Evolutionary conservation across 2,888 invertebrate species (phyloP).

Genomic region (Sericinus montela): DNA sequence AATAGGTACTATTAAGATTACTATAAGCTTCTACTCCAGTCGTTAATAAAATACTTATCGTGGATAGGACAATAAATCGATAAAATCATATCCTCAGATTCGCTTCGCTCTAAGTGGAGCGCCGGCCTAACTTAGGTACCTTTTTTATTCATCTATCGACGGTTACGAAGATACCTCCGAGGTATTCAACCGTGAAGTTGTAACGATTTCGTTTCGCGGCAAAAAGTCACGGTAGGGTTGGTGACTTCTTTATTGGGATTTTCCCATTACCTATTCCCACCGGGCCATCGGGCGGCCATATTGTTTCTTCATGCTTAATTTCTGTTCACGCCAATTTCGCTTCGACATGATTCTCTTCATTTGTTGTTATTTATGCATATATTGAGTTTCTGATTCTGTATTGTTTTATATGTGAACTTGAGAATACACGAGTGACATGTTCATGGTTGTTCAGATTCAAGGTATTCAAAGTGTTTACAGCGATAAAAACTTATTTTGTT

Average conservation of each 20-base stretch:
- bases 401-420: not conserved
- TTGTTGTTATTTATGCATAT: constrained; percentile 1
- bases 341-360: not conserved
- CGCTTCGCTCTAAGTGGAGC: not conserved
- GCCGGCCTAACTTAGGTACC: not conserved
- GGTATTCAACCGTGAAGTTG: constrained; percentile 28
- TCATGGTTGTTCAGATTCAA: too few relatives aligned
- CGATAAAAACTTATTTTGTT: too few relatives aligned
- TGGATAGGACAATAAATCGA: too few relatives aligned
- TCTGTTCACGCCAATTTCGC: not conserved
- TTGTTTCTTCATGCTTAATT: constrained; percentile 6
- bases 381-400: constrained; percentile 1
- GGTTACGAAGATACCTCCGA: constrained; percentile 23
- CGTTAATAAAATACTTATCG: too few relatives aligned
- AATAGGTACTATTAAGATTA: too few relatives aligned
- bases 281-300: constrained; percentile 5
- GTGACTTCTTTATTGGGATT: constrained; percentile 18
- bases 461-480: too few relatives aligned
- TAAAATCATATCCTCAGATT: not conserved
- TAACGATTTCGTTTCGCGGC: constrained; percentile 17
- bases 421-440: too few relatives aligned
- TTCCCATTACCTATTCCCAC: constrained; percentile 15
- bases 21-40: too few relatives aligned
- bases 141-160: constrained; percentile 20
- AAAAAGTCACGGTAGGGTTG: constrained; percentile 15